Evolutionary conservation across 2,113 vertebrate species (phyloP).

Genomic region (Sebastes schlegelii): DNA sequence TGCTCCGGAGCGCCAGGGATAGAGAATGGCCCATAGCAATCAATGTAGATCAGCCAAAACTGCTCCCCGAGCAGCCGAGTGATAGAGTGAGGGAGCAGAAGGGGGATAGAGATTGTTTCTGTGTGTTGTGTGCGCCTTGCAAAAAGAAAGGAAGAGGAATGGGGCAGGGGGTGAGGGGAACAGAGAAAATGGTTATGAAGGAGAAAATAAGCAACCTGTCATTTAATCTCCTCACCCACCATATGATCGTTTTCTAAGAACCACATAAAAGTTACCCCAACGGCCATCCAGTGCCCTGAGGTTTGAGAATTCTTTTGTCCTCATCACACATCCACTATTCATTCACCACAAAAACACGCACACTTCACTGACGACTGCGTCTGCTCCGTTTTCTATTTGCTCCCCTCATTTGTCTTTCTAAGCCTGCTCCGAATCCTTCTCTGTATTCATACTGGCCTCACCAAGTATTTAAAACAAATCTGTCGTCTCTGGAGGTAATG

Average conservation of each 20-base stretch:
- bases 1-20: slow-evolving; percentile 45
- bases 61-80: slow-evolving; percentile 63
- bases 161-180: neutral
- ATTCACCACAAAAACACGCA: slow-evolving; percentile 11
- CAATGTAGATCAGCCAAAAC: slow-evolving; percentile 79
- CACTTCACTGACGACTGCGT: slow-evolving; percentile 15
- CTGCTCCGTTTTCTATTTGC: slow-evolving; percentile 29
- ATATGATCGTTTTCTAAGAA: slow-evolving; percentile 27
- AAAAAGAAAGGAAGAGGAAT: slow-evolving; percentile 25
- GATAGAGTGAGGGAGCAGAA: slow-evolving; percentile 62
- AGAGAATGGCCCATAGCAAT: slow-evolving; percentile 75
- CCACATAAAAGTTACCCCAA: slow-evolving; percentile 18
- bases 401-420: slow-evolving; percentile 38
- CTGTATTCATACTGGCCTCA: slow-evolving; percentile 51
- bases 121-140: slow-evolving; percentile 12
- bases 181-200: slow-evolving; percentile 28
- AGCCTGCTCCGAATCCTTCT: slow-evolving; percentile 23
- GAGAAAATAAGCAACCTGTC: slow-evolving; percentile 44
- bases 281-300: neutral
- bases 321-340: slow-evolving; percentile 6
- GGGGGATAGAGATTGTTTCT: slow-evolving; percentile 49
- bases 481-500: slow-evolving; percentile 59
- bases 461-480: slow-evolving; percentile 70
- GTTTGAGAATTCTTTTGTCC: slow-evolving; percentile 10
- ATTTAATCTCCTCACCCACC: slow-evolving; percentile 38